A percentile compares a stretch with the other conserved stretches of the same genome.
Evolutionary conservation across 1,140 invertebrate genomes (phyloP).

Genomic region (Ceratina calcarata): DNA sequence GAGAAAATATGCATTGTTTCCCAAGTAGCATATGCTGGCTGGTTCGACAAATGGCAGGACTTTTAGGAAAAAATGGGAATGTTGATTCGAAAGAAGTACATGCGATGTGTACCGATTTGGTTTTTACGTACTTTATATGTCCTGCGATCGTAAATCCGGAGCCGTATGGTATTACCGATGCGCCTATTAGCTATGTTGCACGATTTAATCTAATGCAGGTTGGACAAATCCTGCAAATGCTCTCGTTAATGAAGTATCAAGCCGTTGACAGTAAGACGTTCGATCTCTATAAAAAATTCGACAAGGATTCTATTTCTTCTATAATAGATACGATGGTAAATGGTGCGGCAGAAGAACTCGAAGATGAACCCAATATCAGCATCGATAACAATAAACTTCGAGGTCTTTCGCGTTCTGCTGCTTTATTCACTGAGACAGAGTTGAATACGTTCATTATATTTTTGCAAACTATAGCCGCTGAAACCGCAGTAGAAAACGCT

Average conservation of each 20-base stretch:
- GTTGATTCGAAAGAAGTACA: conserved; percentile 85
- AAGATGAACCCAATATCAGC: conserved; percentile 80
- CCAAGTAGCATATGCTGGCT: conserved; percentile 91
- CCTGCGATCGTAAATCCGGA: conserved; percentile 98
- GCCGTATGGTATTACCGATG: conserved; percentile 96
- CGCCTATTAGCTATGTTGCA: conserved; percentile 94
- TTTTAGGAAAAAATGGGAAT: conserved; percentile 84
- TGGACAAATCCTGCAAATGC: conserved; percentile 93
- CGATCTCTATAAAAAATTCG: conserved; percentile 89
- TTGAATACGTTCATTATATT: conserved; percentile 84
- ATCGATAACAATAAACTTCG: conserved; percentile 82
- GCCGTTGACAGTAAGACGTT: conserved; percentile 86
- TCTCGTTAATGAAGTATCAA: conserved; percentile 92
- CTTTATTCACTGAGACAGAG: conserved; percentile 86
- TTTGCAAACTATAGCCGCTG: conserved; percentile 68
- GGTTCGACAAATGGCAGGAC: conserved; percentile 87
- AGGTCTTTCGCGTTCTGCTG: conserved; percentile 83
- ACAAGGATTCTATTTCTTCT: conserved; percentile 88
- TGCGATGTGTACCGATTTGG: conserved; percentile 93
- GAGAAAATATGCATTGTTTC: conserved; percentile 94
- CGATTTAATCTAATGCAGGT: conserved; percentile 96
- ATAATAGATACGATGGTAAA: conserved; percentile 87
- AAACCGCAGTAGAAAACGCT: conserved; percentile 47
- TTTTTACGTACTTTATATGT: conserved; percentile 97
- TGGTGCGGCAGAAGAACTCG: conserved; percentile 81